Conservation (phyloP, 2,113 vertebrate genomes). For the Carassius carassius region DNA sequence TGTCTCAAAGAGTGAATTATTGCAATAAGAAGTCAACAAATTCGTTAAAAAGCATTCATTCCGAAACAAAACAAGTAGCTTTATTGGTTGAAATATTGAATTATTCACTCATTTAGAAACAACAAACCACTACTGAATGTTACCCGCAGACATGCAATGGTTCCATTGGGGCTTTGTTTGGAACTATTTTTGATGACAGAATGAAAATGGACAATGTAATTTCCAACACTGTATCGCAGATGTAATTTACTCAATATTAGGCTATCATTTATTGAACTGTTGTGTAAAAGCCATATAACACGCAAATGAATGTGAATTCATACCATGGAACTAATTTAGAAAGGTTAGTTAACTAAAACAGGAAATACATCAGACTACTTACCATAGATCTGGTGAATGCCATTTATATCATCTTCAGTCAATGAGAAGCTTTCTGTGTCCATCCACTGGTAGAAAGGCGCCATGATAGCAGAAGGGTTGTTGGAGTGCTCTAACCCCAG, state of each 20-base stretch:
- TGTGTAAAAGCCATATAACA: background rate
- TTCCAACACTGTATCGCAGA: background rate
- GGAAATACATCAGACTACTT: slow-evolving; percentile 34
- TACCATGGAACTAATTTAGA: background rate
- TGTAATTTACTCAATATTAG: background rate
- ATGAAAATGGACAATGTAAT: background rate
- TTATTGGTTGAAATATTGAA: background rate
- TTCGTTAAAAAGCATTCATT: background rate
- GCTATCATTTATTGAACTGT: background rate
- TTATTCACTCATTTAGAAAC: background rate
- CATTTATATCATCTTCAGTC: slow-evolving; percentile 86
- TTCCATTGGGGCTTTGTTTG: background rate
- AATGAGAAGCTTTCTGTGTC: slow-evolving; percentile 89
- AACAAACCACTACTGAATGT: background rate
- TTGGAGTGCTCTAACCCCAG: slow-evolving; percentile 94
- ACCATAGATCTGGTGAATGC: slow-evolving; percentile 96
- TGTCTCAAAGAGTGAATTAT: background rate
- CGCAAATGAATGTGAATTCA: background rate
- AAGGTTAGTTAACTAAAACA: background rate
- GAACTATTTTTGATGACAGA: background rate
- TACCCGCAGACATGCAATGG: background rate
- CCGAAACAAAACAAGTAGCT: background rate
- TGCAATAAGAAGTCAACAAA: background rate
- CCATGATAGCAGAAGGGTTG: slow-evolving; percentile 90
- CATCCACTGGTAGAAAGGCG: slow-evolving; percentile 96